Base-by-base conservation (phyloP, 2,888 invertebrate genomes). In the Drosophila testacea region DNA sequence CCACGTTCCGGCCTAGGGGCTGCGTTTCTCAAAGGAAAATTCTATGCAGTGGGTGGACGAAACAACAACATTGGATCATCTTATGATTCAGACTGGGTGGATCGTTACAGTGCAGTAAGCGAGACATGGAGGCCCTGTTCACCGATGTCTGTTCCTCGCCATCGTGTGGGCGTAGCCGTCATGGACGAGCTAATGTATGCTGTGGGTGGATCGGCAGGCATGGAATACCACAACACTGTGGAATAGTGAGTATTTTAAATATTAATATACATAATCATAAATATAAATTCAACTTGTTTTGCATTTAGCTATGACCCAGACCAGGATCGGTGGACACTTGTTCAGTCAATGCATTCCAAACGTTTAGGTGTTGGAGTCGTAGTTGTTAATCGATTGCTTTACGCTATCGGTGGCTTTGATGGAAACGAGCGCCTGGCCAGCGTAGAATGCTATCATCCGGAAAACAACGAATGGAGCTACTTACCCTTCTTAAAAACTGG, bases 361-460 rank as follows among this genome's bases (percentile, higher is more conserved):
- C 92, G 95, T 59, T 95, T 95, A 89, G 95, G 95, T 0, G 94
- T 97, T 88, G 94, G 98, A 92, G 95, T 95, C 83, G 94, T 95
- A 90, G 95, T 97, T 13, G 95, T 98, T 72, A 94, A 97, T 94
- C 94, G 96, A 64, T 93, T 95, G 91, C 93, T 96, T 73, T 96
- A 96, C 92, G 98, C 98, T 0, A 96, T 97, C 50, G 98, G 98
- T 54, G 98, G 98, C 0, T 98, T 96, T 91, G 97, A 98, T 93
- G 98, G 98, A 28, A 93, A 93, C 13, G 94, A 96, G 32, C 94
- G 98, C 36, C 94, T 97, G 65, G 94, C 94, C 79, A 95, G 96
- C 38, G 97, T 95, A 1, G 98, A 98, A 93, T 97, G 97, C 92
- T 98, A 98, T 93, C 97, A 98, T 92, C 98, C 98, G 0, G 98